Evolutionary conservation across 2,888 invertebrate species (phyloP), one percentile per base, ranked within the genome.

Genomic region (Meganola albula): DNA sequence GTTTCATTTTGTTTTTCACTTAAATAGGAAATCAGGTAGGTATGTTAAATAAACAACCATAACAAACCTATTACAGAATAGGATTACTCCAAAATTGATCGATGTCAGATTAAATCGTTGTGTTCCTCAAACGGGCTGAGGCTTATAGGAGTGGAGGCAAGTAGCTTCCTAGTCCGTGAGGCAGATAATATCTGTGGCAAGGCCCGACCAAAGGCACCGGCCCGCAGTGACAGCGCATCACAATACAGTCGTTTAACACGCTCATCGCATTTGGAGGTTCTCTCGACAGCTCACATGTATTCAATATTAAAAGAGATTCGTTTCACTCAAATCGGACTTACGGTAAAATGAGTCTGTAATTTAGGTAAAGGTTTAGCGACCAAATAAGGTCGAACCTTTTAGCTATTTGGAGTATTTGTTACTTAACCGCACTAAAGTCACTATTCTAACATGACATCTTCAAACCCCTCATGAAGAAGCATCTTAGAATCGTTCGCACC

Each of bases 191-290:
- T 77, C 73, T 53, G 58, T 50, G 51, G 55, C 45, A 44, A 58
- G 53, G 53, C 49, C 40, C 37, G 52, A 43, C 58, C 70, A 75
- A 79, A 78, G 77, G 70, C 57, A 69, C 74, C 77, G 74, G 59
- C 69, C 53, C 44, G 44, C 70, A 66, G 74, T 74, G 79, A 79
- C 78, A 75, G 76, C 68, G 54, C 60, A 53, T 65, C 68, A 83
- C 80, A 84, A 83, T 79, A 72, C 75, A 69, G 68, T 73, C 79
- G 78, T 83, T 82, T 82, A 80, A 79, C 76, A 82, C 78, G 83
- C 80, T 80, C 75, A 69, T 76, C 82, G 71, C 71, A 68, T 75
- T 77, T 63, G 67, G 75, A 68, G 60, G 64, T 66, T 66, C 55
- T 66, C 71, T 61, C 79, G 83, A 83, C 83, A 78, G 79, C 70